Conservation (phyloP, 35 echinoderm and acorn worm genomes). For the Ophiothrix spiculata region DNA sequence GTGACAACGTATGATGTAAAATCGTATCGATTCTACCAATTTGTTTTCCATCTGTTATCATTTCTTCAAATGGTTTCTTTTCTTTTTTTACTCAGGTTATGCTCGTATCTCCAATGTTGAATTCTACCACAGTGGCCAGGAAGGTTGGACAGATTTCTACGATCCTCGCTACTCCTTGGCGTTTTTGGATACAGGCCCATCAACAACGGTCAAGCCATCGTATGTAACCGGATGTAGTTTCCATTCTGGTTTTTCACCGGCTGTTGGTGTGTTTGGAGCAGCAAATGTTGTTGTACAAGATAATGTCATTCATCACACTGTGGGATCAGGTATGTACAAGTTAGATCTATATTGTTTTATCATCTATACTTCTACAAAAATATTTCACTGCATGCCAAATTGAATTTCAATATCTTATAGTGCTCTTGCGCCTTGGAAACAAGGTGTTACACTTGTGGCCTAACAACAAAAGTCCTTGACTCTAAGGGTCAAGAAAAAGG, state of each 20-base stretch:
- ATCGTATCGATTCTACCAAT: too few species aligned
- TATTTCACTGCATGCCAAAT: too few species aligned
- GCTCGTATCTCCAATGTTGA: slow-evolving; percentile 62
- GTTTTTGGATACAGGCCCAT: slow-evolving; percentile 33
- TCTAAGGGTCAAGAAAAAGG: too few species aligned
- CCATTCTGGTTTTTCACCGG: slow-evolving; percentile 66
- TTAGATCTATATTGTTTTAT: not conserved
- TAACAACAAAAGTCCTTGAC: too few species aligned
- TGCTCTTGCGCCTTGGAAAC: too few species aligned
- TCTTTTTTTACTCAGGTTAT: slow-evolving; percentile 28
- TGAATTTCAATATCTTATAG: too few species aligned
- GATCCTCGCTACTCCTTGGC: slow-evolving; percentile 64
- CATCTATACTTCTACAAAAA: too few species aligned
- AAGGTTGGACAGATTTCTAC: slow-evolving; percentile 47
- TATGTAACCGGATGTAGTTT: slow-evolving; percentile 54
- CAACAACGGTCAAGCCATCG: not conserved
- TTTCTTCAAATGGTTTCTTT: not conserved
- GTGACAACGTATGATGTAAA: too few species aligned
- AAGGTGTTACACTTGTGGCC: too few species aligned
- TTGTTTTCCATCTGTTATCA: too few species aligned
- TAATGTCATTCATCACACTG: slow-evolving; percentile 68
- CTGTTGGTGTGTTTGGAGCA: slow-evolving; percentile 51
- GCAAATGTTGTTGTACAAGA: slow-evolving; percentile 33
- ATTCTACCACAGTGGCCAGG: slow-evolving; percentile 51
- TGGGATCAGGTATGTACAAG: slow-evolving; percentile 46